Percentiles rank a stretch among this genome's conserved stretches.
Conservation (phyloP, 2,797 vertebrate species). For the Falco novaeseelandiae region DNA sequence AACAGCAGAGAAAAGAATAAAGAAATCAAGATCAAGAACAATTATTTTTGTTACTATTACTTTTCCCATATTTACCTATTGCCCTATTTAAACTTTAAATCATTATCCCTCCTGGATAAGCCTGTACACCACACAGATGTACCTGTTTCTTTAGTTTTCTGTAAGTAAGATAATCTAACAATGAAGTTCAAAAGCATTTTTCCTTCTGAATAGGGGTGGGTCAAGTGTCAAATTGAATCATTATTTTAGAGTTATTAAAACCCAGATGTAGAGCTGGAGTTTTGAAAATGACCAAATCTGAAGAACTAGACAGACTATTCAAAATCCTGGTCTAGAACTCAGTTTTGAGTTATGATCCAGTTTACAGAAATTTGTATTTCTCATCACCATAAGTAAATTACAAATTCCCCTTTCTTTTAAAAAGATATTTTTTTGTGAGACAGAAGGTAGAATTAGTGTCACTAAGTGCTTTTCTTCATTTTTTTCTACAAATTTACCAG, state of each 20-base stretch:
- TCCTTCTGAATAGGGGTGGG: background rate
- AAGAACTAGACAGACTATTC: background rate
- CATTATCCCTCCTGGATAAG: background rate
- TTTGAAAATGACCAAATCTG: background rate
- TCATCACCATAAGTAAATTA: background rate
- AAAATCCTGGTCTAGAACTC: background rate
- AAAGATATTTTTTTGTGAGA: background rate
- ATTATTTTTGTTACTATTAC: background rate
- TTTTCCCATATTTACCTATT: background rate
- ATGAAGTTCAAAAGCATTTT: background rate
- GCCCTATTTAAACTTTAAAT: background rate
- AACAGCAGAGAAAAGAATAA: background rate
- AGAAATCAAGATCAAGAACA: background rate
- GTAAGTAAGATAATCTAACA: background rate
- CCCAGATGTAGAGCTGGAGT: background rate
- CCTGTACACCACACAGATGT: background rate
- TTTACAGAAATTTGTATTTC: background rate
- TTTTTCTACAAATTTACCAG: background rate
- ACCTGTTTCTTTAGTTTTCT: background rate
- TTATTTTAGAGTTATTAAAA: background rate
- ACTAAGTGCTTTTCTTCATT: background rate
- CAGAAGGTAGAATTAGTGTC: background rate
- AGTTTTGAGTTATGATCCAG: background rate
- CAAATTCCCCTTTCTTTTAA: background rate
- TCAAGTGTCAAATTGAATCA: background rate